Base-by-base conservation (phyloP, 1,140 invertebrate genomes). In the Ceratina calcarata region DNA sequence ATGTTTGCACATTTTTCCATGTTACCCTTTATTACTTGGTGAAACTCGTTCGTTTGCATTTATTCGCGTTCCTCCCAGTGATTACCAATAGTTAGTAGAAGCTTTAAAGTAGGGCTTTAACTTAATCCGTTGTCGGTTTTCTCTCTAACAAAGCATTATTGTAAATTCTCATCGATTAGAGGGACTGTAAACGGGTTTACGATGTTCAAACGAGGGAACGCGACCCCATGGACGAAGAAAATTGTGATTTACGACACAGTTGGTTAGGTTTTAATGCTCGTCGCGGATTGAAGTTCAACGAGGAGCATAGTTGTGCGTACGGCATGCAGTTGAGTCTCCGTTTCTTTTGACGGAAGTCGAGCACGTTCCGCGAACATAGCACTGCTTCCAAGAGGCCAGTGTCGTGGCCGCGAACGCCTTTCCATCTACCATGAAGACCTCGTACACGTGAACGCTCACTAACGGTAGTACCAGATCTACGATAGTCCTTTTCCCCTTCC, bases 271-370 rank as follows among this genome's bases (percentile, higher is more conserved):
- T 45, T 45, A 45, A 45, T 45, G n/a, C 24, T 32, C 10, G n/a
- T 45, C 4, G 27, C 4, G 16, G 64, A 68, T 61, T 3, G 27
- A 49, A 45, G 51, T n/a, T 15, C 45, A 20, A 15, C n/a, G 32
- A 37, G 49, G 20, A 32, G 74, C 15, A 18, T 37, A 13, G 57
- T 49, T 49, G 18, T 69, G 61, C 75, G 66, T 61, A 70, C 66
- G 64, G 65, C 75, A 61, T 24, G 77, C 51, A 22, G 77, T n/a
- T 16, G 4, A 2, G 55, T n/a, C 16, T 16, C 62, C 55, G 51
- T 70, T 80, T 80, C 78, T 80, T 80, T 67, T 55, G 72, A 80
- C 72, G 78, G 65, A 80, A 68, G 58, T 80, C 78, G 65, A 68
- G 57, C 72, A 60, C 65, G 62, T 76, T 80, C 78, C 57, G 37